Evolutionary conservation across 2,797 vertebrate species (phyloP), one percentile per base, ranked within the genome.

Genomic region (Aphelocoma californica): DNA sequence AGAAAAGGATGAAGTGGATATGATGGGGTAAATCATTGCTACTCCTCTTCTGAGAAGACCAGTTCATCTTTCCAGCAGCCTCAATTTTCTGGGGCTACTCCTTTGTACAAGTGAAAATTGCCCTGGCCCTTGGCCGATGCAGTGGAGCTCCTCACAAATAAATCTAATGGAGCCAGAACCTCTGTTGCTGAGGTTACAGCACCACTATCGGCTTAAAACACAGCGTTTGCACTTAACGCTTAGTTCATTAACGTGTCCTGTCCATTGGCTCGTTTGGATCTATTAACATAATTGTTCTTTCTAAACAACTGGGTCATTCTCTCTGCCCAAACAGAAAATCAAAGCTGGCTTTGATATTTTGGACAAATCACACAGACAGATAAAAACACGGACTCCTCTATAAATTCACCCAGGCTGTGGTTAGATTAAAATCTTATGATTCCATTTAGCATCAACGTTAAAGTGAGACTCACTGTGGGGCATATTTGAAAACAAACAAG

Each of bases 201-300:
- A 93, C 62, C 93, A 61, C 90, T 94, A 61, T 84, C 69, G 2
- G 92, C 92, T 97, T 96, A 96, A 97, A 98, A 92, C 95, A 91
- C 86, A 93, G 72, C 8, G 36, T 88, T 97, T 85, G 88, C 3
- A 7, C 91, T 94, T 90, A 92, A 88, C 61, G 73, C 97, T 97
- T 94, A 96, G 91, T 97, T 97, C 97, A 97, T 97, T 97, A 97
- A 87, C 75, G 4, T 42, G 3, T 95, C 96, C 95, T 96, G 95
- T 97, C 97, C 95, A 88, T 97, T 97, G 97, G 97, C 96, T 97
- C 20, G 1, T 96, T 96, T 97, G 95, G 97, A 48, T 96, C 96
- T 98, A 97, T 98, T 98, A 98, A 98, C 96, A 92, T 98, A 98
- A 98, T 98, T 97, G 96, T 98, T 97, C 96, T 96, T 97, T 95